A percentile compares a stretch with the other conserved stretches of the same genome.
These are phyloP conservation scores for Colletes latitarsis DNA, from an alignment of 1,140 invertebrate genomes.

Conservation along the genomic window DNA sequence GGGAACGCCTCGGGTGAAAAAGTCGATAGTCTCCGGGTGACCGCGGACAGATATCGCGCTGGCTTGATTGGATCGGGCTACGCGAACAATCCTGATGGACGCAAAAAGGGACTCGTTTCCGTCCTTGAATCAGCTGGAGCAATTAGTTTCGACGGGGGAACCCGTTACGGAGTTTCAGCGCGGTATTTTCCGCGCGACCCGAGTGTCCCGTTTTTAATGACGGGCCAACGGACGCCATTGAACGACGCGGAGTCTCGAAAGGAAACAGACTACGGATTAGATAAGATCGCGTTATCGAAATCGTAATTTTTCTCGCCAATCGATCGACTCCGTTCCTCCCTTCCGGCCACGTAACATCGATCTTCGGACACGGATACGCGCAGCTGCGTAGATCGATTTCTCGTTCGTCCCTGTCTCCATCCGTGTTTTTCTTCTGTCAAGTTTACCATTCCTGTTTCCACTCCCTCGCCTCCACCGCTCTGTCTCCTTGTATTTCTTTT, in stretches of 20 bases:
- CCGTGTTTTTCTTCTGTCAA: background rate
- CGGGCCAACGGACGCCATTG: background rate
- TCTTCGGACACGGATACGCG: background rate
- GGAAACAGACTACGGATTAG: conserved; percentile 4
- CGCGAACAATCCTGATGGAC: background rate
- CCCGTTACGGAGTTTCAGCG: background rate
- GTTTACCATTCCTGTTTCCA: background rate
- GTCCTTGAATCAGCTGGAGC: background rate
- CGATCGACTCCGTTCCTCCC: background rate
- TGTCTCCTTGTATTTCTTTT: background rate
- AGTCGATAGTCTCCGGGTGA: conserved; percentile 7
- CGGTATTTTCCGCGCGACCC: background rate
- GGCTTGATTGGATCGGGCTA: conserved; percentile 14
- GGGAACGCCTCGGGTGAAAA: conserved; percentile 28
- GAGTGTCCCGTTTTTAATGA: conserved; percentile 2
- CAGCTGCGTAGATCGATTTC: conserved; percentile 10
- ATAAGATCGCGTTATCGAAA: background rate
- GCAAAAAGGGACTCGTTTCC: conserved; percentile 2
- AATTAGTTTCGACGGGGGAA: background rate
- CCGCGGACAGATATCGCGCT: conserved; percentile 18
- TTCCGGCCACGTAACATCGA: too few species aligned
- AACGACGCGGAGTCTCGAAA: conserved; percentile 13
- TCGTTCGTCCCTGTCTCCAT: background rate
- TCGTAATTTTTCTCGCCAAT: background rate
- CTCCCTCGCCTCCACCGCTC: background rate